phyloP scores from a whole-genome alignment of 2,888 invertebrate species.

The Hirudinaria manillensis region DNA sequence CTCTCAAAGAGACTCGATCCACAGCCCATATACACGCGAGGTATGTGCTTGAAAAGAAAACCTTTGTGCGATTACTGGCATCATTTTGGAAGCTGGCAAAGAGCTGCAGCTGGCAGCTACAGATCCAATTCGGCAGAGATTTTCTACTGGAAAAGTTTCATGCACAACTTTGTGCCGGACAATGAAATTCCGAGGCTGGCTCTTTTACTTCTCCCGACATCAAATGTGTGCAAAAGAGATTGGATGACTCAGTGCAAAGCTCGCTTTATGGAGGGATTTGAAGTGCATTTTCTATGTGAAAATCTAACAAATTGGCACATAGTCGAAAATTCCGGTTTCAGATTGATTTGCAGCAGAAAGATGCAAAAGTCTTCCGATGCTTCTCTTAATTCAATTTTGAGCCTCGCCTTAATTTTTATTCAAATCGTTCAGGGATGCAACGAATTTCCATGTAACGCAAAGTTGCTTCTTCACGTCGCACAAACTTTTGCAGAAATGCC shows the following conservation, averaged over 20 bases:
- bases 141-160: background rate
- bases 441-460: conserved; percentile 38
- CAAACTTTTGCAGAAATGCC: conserved; percentile 39
- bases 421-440: conserved; percentile 40
- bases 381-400: conserved; percentile 29
- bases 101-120: conserved; percentile 24
- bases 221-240: conserved; percentile 31
- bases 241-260: conserved; percentile 38
- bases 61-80: conserved; percentile 30
- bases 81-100: conserved; percentile 27
- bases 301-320: conserved; percentile 41
- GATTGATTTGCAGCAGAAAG: conserved; percentile 36
- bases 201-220: conserved; percentile 7
- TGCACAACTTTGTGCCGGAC: conserved; percentile 10
- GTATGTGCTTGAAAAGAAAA: conserved; percentile 24
- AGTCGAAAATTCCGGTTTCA: conserved; percentile 37
- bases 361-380: conserved; percentile 23
- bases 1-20: conserved; percentile 22
- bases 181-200: conserved; percentile 24
- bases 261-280: conserved; percentile 42
- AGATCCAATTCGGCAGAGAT: conserved; percentile 6
- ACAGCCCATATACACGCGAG: conserved; percentile 18
- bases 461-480: conserved; percentile 39
- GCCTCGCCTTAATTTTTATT: conserved; percentile 40
- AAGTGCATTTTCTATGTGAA: conserved; percentile 42